These are phyloP conservation scores for Desoria tigrina DNA, from an alignment of 2,888 invertebrate genomes.

Conservation along the genomic window DNA sequence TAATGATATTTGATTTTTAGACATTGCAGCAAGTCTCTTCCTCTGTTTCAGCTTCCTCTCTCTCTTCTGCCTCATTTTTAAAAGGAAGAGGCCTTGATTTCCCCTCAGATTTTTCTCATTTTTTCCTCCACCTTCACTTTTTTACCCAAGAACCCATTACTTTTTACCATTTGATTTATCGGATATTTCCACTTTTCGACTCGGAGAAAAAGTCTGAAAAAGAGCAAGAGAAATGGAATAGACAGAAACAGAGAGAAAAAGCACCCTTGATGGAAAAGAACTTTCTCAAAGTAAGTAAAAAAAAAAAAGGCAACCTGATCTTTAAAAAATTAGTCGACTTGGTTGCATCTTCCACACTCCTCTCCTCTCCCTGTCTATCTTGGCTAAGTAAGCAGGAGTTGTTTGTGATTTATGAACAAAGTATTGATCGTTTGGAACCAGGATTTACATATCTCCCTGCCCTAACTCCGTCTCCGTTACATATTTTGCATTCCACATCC, in stretches of 20 bases:
- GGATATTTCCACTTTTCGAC: conserved; percentile 2
- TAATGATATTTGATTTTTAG: conserved; percentile 12
- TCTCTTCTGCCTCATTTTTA: not conserved
- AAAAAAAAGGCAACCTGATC: conserved; percentile 1
- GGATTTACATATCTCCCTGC: too few relatives aligned
- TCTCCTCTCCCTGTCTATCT: conserved; percentile 1
- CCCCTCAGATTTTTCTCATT: conserved; percentile 9
- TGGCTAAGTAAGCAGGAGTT: not conserved
- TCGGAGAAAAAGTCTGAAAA: too few relatives aligned
- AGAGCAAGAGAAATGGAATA: too few relatives aligned
- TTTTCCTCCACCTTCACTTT: not conserved
- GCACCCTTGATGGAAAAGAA: too few relatives aligned
- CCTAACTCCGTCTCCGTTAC: too few relatives aligned
- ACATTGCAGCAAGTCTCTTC: not conserved
- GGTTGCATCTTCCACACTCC: not conserved
- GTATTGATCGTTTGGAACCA: not conserved
- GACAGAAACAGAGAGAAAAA: too few relatives aligned
- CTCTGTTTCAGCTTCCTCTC: not conserved
- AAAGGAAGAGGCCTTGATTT: conserved; percentile 5
- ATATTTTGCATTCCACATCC: too few relatives aligned
- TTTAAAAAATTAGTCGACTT: conserved; percentile 8
- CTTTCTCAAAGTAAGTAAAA: too few relatives aligned
- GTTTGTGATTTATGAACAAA: conserved; percentile 10
- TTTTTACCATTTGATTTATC: conserved; percentile 12
- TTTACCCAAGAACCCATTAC: conserved; percentile 10